These are phyloP conservation scores for Pandemis heparana DNA, from an alignment of 2,888 invertebrate species.

Conservation along the genomic window DNA sequence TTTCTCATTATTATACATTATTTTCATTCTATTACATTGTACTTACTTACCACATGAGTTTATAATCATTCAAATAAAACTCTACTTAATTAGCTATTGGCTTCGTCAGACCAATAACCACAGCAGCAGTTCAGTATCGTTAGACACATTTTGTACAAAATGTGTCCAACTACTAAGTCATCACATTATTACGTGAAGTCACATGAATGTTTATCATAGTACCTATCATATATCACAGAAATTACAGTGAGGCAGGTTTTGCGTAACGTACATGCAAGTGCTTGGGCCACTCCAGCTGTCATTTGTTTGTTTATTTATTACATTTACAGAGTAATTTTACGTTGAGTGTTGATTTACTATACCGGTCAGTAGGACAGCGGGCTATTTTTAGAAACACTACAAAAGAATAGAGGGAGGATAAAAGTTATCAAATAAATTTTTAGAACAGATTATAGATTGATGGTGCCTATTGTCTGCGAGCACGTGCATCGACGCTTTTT, in stretches of 20 bases:
- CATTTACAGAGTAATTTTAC: slow-evolving; percentile 2
- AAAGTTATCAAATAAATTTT: too few relatives aligned
- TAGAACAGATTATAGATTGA: too few relatives aligned
- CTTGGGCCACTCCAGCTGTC: slow-evolving; percentile 12
- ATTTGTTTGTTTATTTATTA: slow-evolving; percentile 5
- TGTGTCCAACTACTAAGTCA: too few relatives aligned
- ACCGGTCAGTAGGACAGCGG: background rate
- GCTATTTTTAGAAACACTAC: background rate
- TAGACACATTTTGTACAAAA: slow-evolving; percentile 14
- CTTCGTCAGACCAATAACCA: slow-evolving; percentile 7
- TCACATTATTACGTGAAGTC: slow-evolving; percentile 10
- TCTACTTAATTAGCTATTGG: background rate
- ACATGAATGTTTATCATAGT: slow-evolving; percentile 26
- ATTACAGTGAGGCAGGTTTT: slow-evolving; percentile 21
- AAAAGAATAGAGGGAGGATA: too few relatives aligned
- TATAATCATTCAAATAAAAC: slow-evolving; percentile 1
- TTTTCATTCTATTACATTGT: too few relatives aligned
- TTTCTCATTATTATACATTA: too few relatives aligned
- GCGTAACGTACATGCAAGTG: slow-evolving; percentile 30
- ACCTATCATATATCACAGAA: slow-evolving; percentile 33
- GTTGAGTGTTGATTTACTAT: slow-evolving; percentile 5
- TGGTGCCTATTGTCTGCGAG: background rate
- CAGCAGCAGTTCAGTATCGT: background rate
- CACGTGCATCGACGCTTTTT: background rate
- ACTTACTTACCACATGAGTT: background rate